Percentiles rank a stretch among this genome's conserved stretches.
Evolutionary conservation across 2,113 vertebrate species (phyloP).

Genomic region (Gnathonemus echidnorhynchus): DNA sequence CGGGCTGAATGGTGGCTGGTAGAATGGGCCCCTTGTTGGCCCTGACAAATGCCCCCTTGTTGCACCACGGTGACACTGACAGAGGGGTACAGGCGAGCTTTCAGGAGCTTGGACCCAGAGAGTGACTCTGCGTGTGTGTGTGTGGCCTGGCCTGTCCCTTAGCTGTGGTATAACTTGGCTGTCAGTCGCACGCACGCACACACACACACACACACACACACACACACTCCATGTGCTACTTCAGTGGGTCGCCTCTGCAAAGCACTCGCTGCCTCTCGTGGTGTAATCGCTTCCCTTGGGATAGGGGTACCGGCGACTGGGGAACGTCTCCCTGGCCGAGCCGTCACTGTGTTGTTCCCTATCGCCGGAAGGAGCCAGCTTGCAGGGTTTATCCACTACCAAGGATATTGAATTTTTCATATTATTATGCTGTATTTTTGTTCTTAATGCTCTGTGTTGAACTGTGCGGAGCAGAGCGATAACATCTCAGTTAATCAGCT

Average conservation of each 20-base stretch:
- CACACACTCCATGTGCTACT: background rate
- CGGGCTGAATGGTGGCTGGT: background rate
- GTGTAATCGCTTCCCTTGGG: background rate
- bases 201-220: background rate
- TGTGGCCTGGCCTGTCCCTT: constrained; percentile 2
- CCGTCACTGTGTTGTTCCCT: background rate
- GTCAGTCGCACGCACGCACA: background rate
- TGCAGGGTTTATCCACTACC: background rate
- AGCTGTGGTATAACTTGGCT: background rate
- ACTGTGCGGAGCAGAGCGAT: background rate
- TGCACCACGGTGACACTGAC: constrained; percentile 33
- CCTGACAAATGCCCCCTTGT: constrained; percentile 36
- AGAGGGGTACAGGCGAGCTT: background rate
- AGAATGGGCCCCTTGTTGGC: constrained; percentile 34
- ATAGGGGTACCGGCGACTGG: background rate
- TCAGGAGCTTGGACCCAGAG: background rate
- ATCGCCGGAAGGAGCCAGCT: background rate
- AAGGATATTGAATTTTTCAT: background rate
- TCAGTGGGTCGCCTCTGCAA: background rate
- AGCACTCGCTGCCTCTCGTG: background rate
- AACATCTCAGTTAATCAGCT: background rate
- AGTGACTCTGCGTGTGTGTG: constrained; percentile 15
- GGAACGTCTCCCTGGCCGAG: background rate
- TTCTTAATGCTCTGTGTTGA: background rate
- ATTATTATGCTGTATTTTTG: background rate